Percentiles rank a stretch among this genome's conserved stretches.
phyloP scores from a whole-genome alignment of 37 sponge, comb jelly and placozoan genomes.

The Geodia barretti region DNA sequence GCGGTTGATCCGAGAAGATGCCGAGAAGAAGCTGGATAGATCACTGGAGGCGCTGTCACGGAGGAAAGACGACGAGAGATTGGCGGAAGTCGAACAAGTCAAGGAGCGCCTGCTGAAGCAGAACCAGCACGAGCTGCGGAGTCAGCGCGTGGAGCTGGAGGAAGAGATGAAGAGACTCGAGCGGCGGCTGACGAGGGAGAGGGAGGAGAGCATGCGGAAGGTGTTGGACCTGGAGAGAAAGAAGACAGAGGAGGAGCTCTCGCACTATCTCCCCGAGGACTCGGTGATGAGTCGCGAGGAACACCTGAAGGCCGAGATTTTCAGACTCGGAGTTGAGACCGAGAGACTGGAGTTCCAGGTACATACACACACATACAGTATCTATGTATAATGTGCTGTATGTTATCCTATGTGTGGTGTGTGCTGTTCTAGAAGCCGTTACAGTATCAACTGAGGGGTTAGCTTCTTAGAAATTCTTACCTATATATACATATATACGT shows the following conservation, averaged over 20 bases:
- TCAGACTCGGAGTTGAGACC: conserved; percentile 57
- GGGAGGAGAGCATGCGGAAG: conserved; percentile 46
- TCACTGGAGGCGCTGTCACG: conserved; percentile 26
- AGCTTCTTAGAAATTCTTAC: background rate
- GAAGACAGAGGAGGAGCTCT: conserved; percentile 11
- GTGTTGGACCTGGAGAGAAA: conserved; percentile 41
- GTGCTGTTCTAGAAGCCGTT: no score
- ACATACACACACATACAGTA: background rate
- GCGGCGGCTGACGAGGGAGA: conserved; percentile 26
- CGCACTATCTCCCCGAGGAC: conserved; percentile 30
- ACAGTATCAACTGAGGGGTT: no score
- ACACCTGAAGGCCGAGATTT: conserved; percentile 64
- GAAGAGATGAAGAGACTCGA: conserved; percentile 65
- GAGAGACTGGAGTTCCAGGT: conserved; percentile 47
- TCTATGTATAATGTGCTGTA: no score
- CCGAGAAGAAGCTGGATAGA: conserved; percentile 39
- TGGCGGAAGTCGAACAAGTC: conserved; percentile 40
- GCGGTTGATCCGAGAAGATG: conserved; percentile 53
- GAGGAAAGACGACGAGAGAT: conserved; percentile 64
- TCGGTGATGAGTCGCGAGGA: conserved; percentile 25
- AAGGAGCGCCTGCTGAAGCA: conserved; percentile 59
- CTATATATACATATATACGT: background rate
- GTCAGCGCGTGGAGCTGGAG: conserved; percentile 40
- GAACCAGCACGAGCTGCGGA: conserved; percentile 47
- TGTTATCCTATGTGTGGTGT: no score